Evolutionary conservation across 2,797 vertebrate genomes (phyloP), one percentile per base, ranked within the genome.

Genomic region (Muraenolepis orangiensis): DNA sequence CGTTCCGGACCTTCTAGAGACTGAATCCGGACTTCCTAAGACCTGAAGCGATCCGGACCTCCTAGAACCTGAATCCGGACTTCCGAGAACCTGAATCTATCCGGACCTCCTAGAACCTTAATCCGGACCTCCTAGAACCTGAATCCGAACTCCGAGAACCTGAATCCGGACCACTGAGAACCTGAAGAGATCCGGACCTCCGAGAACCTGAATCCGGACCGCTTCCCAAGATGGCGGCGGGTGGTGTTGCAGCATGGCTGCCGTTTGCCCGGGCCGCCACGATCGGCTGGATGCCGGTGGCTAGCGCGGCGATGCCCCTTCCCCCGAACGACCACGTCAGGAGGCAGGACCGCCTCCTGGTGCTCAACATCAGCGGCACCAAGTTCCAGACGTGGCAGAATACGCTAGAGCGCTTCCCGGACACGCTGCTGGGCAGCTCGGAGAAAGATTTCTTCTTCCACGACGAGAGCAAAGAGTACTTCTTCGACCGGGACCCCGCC

Each of bases 211-310:
- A 57, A 10, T 57, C 51, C 51, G n/a, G 10, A n/a, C 3, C 51
- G 20, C 70, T 70, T 71, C 69, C 80, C 88, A 91, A 76, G 82
- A 99, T 98, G 97, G 96, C 97, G 1, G 96, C 97, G 1, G 96
- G 96, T 0, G 97, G 96, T 68, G 96, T 96, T 23, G 95, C 97
- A 71, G 95, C 97, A 0, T 98, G 97, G 97, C 91, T 98, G 81
- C 97, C 97, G 66, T 96, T 99, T 75, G 97, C 97, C 34, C 94
- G 97, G 80, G 97, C 97, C 2, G 97, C 97, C 0, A 96, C 97
- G 67, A 94, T 98, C 82, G 97, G 96, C 76, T 99, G 97, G 97
- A 98, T 98, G 96, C 97, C 97, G 61, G 96, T 99, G 87, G 96
- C 97, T 75, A 91, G 94, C 20, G 91, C 92, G 75, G 94, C 96